Conservation (phyloP, 1,140 invertebrate genomes). For the Drosophila nasuta region DNA sequence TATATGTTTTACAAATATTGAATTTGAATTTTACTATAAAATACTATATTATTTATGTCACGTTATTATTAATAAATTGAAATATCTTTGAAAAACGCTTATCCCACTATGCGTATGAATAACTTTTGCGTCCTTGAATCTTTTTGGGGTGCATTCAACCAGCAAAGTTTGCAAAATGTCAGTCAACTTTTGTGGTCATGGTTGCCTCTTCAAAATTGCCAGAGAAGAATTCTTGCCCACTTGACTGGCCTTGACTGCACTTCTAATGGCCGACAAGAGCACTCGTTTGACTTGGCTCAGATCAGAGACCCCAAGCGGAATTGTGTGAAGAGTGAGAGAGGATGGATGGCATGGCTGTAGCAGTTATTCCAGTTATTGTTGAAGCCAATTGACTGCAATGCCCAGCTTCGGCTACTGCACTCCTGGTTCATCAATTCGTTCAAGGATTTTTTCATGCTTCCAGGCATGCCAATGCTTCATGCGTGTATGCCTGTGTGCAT, state of each 20-base stretch:
- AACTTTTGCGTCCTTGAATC: constrained; percentile 17
- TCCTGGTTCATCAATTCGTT: constrained; percentile 78
- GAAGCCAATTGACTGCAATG: constrained; percentile 39
- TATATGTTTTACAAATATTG: too few species aligned
- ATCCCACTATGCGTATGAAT: neutral
- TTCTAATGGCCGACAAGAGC: constrained; percentile 37
- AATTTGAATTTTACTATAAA: neutral
- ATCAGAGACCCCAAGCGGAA: neutral
- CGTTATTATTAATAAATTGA: too few species aligned
- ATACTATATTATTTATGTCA: neutral
- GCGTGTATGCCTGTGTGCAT: neutral
- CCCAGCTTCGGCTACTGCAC: constrained; percentile 66
- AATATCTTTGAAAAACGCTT: neutral
- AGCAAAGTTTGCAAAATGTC: constrained; percentile 17
- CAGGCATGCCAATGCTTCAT: constrained; percentile 44
- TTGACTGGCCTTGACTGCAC: constrained; percentile 40
- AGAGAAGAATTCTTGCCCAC: neutral
- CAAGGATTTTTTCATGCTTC: constrained; percentile 78
- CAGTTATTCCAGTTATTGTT: constrained; percentile 72
- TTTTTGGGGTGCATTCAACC: constrained; percentile 20
- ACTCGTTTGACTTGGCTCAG: constrained; percentile 10
- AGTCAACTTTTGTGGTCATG: constrained; percentile 25
- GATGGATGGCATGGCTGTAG: constrained; percentile 25
- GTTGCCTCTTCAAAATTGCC: neutral
- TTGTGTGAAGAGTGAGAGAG: neutral